Percentiles rank a stretch among this genome's conserved stretches.
Evolutionary conservation across 2,888 invertebrate species (phyloP).

Genomic region (Chrysotoxum bicinctum): DNA sequence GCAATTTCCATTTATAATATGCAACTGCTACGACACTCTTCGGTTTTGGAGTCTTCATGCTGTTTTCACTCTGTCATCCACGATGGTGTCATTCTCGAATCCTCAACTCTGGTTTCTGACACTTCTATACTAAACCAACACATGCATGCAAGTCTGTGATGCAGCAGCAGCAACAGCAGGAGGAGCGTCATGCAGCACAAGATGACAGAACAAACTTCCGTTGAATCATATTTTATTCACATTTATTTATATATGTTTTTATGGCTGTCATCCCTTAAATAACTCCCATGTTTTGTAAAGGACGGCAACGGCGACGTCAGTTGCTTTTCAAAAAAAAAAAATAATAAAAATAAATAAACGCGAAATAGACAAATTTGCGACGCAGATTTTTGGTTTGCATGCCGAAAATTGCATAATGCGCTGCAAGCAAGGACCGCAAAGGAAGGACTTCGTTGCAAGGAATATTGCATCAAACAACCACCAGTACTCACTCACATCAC

Average conservation of each 20-base stretch:
- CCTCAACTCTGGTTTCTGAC: slow-evolving; percentile 39
- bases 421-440: background rate
- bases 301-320: background rate
- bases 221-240: slow-evolving; percentile 51
- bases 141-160: slow-evolving; percentile 31
- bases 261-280: slow-evolving; percentile 62
- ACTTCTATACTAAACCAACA: slow-evolving; percentile 40
- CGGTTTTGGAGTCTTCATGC: slow-evolving; percentile 9
- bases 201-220: slow-evolving; percentile 39
- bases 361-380: slow-evolving; percentile 43
- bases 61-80: slow-evolving; percentile 33
- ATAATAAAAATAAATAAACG: background rate
- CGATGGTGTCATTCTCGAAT: slow-evolving; percentile 13
- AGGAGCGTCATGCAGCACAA: slow-evolving; percentile 2
- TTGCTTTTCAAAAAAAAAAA: background rate
- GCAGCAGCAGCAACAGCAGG: background rate
- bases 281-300: slow-evolving; percentile 28
- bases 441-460: background rate
- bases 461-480: background rate
- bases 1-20: slow-evolving; percentile 27
- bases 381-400: slow-evolving; percentile 50
- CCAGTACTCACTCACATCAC: background rate
- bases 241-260: slow-evolving; percentile 21
- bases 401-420: slow-evolving; percentile 44
- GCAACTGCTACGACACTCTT: slow-evolving; percentile 42